A percentile compares a stretch with the other conserved stretches of the same genome.
Conservation (phyloP, 2,797 vertebrate species). For the Sebastes steindachneri region DNA sequence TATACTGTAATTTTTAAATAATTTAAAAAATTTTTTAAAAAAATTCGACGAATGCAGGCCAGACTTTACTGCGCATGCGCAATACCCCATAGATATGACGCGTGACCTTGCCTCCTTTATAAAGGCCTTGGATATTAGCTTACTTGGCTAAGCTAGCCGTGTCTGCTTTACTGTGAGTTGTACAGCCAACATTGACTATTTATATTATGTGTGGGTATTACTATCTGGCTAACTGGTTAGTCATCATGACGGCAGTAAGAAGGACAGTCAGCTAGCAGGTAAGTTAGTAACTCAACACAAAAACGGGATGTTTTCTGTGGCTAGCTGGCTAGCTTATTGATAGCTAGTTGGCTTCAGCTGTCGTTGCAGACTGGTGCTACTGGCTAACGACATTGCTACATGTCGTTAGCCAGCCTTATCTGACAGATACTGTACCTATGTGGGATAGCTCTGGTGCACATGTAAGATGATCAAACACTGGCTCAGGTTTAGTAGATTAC, state of each 20-base stretch:
- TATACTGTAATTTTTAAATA: too few species aligned
- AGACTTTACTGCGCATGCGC: too few species aligned
- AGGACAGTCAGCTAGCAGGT: background rate
- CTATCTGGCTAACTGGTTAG: rapidly evolving
- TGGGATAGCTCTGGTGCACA: background rate
- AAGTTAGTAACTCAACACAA: background rate
- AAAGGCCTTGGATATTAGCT: constrained; percentile 6
- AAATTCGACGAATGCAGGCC: too few species aligned
- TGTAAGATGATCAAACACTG: background rate
- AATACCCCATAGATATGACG: too few species aligned
- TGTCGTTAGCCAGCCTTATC: background rate
- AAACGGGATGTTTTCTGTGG: background rate
- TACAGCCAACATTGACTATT: background rate
- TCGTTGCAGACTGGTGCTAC: constrained; percentile 6
- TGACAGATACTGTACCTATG: background rate
- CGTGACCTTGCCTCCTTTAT: too few species aligned
- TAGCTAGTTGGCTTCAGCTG: constrained; percentile 31
- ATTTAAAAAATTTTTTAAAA: too few species aligned
- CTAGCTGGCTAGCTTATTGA: constrained; percentile 37
- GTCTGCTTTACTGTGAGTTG: background rate
- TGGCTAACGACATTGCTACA: background rate
- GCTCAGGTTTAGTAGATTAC: background rate
- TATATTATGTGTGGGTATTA: background rate
- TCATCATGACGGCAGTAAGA: background rate
- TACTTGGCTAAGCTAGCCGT: constrained; percentile 24